Evolutionary conservation across 2,113 vertebrate genomes (phyloP), one percentile per base, ranked within the genome.

Genomic region (Cyphomyrus discorhynchus): DNA sequence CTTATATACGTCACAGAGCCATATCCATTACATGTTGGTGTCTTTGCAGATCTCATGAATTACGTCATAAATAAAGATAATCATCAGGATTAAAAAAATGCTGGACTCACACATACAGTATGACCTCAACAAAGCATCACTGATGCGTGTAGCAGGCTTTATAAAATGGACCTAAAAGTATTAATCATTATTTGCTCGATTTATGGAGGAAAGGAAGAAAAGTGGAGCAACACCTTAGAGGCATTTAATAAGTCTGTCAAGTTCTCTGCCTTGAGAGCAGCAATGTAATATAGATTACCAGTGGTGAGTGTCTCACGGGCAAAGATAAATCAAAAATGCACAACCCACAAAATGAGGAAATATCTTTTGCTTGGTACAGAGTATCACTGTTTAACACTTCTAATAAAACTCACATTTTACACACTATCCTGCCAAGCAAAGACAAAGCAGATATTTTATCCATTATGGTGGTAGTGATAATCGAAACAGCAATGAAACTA

Each of bases 241-340:
- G 66, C 5, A 52, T 46, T 49, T 90, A 91, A 92, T 91, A 92
- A 89, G 35, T 53, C 77, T 89, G 88, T 85, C 86, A 88, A 24
- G 24, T 83, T 52, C 35, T 52, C 11, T 24, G 74, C 27, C 90
- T 90, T 58, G 15, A 49, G 52, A 39, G 15, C 31, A 91, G 90
- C 95, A 94, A 95, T 92, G 77, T 92, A 89, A 89, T 92, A 92
- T 92, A 91, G 70, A 92, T 92, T 90, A 91, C 94, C 93, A 92
- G 92, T 95, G 94, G 92, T 93, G 92, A n/a, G 87, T 50, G 80
- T 93, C 94, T 93, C 21, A 85, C 70, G 90, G 93, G 94, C 93
- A 90, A 46, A 45, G 91, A 95, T 93, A 92, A 92, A 95, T 95
- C 93, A 95, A 88, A 91, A 90, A 90, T 53, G 91, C 91, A 94